Percentiles rank a stretch among this genome's conserved stretches.
Conservation (phyloP, 2,888 invertebrate genomes). For the Phengaris alcon region DNA sequence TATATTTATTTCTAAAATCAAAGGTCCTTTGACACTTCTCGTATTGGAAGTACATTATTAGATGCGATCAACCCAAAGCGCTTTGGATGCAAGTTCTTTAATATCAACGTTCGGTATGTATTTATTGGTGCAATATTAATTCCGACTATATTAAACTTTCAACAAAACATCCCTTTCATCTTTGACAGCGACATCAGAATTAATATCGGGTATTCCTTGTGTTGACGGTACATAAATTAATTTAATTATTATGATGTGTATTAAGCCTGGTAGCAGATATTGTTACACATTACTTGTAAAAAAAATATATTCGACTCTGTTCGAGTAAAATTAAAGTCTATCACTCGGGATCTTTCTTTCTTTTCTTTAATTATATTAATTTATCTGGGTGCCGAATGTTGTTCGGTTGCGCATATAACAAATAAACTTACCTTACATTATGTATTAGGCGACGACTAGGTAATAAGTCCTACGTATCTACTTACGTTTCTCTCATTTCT, state of each 20-base stretch:
- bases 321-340: too few species aligned
- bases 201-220: not conserved
- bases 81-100: conserved; percentile 19
- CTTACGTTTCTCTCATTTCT: too few species aligned
- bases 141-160: not conserved
- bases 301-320: too few species aligned
- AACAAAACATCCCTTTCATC: not conserved
- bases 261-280: not conserved
- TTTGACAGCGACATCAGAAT: not conserved
- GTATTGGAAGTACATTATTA: not conserved
- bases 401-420: too few species aligned
- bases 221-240: too few species aligned
- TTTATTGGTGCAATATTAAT: conserved; percentile 27
- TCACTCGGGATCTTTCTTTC: too few species aligned
- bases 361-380: too few species aligned
- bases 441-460: too few species aligned
- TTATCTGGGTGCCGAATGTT: too few species aligned
- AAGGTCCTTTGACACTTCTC: conserved; percentile 1
- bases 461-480: too few species aligned
- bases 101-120: conserved; percentile 12
- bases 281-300: not conserved
- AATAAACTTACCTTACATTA: too few species aligned
- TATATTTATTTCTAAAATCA: not conserved
- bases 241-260: not conserved
- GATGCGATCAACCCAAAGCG: conserved; percentile 14